Evolutionary conservation across 2,797 vertebrate genomes (phyloP), one percentile per base, ranked within the genome.

Genomic region (Sandelia bainsii): DNA sequence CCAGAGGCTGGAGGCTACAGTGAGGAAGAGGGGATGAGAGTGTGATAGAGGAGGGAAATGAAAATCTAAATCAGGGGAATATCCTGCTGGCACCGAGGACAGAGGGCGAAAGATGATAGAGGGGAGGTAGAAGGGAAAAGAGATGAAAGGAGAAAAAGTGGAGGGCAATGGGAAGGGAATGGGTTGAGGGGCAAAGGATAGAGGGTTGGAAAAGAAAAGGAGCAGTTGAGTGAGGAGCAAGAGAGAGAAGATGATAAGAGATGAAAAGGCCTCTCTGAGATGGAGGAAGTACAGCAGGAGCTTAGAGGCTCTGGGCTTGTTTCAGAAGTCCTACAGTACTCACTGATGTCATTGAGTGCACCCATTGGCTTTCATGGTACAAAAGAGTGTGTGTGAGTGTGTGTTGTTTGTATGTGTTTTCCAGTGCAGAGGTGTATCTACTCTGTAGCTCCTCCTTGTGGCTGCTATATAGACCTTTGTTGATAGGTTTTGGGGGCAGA

Each of bases 41-140:
- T 65, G 80, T 77, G 89, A 89, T 90, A 87, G 88, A 91, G 84
- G 88, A 89, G 90, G 90, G 91, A 93, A 93, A 93, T 92, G 90
- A 93, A 92, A 92, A 92, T 91, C 91, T 92, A 92, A 93, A 91
- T 92, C 90, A 80, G 89, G 90, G 89, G 91, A 92, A 93, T 93
- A 92, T 93, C 91, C 91, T 92, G 91, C 92, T 92, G 92, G 91
- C 90, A 85, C 77, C 0, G 81, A 92, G 88, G 92, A 91, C 91
- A 87, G 79, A 87, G 79, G 79, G 85, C 46, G 71, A 87, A 70
- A 85, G 87, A 90, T 88, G 85, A 82, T 84, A 88, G 82, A 71
- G 57, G 77, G 79, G 85, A 79, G 82, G 84, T 71, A 74, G 69
- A 84, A 80, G 67, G 72, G 2, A 40, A 72, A 72, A 68, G 69